These are phyloP conservation scores for Heliocidaris erythrogramma DNA, from an alignment of 35 echinoderm and acorn worm genomes.

Conservation along the genomic window DNA sequence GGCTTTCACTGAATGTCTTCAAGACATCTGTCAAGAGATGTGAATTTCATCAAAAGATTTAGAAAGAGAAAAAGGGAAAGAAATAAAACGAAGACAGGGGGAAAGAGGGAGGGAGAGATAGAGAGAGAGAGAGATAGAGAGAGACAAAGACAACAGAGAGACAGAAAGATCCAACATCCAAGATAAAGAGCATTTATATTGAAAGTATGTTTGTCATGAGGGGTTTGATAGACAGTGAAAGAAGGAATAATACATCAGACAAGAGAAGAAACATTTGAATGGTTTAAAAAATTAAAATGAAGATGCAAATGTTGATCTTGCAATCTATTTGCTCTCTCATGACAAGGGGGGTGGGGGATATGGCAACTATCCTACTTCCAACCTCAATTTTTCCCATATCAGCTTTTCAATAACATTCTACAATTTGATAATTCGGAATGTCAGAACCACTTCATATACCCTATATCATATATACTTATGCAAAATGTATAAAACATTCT, in stretches of 20 bases:
- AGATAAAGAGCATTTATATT: background rate
- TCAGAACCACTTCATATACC: background rate
- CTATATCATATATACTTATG: background rate
- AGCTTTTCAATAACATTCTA: background rate
- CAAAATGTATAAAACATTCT: background rate
- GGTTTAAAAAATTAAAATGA: background rate
- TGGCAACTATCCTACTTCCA: background rate
- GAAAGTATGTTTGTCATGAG: background rate
- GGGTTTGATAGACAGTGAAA: background rate
- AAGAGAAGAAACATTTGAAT: background rate
- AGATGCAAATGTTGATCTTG: background rate
- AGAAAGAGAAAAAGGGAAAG: background rate
- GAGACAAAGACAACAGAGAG: background rate
- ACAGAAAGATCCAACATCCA: background rate
- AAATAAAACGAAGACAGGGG: background rate
- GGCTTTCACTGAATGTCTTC: background rate
- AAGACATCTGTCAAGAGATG: background rate
- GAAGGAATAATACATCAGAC: background rate
- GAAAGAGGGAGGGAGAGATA: background rate
- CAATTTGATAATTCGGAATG: background rate
- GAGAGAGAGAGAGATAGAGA: background rate
- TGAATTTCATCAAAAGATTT: background rate
- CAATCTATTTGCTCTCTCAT: too few relatives aligned
- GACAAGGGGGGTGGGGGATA: background rate
- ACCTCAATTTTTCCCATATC: background rate